Evolutionary conservation across 2,113 vertebrate genomes (phyloP), one percentile per base, ranked within the genome.

Genomic region (Otus sunia): DNA sequence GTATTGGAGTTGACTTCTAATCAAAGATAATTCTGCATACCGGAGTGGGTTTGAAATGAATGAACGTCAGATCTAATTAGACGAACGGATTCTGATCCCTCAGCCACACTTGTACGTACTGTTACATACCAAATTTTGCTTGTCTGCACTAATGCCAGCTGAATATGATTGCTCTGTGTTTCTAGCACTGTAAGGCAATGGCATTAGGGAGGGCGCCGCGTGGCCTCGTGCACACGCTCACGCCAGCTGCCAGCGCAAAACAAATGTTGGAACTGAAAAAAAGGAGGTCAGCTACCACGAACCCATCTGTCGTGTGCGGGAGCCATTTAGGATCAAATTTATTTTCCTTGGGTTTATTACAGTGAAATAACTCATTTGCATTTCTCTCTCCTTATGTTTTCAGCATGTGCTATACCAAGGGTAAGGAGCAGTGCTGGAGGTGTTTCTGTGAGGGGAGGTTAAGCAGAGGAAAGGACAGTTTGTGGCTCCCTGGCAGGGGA

Each of bases 1-100:
- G 90, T 87, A 95, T 82, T 94, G 77, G 77, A 94, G 66, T 29
- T 91, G 94, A 90, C 90, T 95, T 88, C 62, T 82, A 94, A 95
- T 95, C 96, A 96, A 87, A 90, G 66, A 90, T 58, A 69, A 80
- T 90, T 90, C 73, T 86, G 67, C 91, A 25, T 86, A 86, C 39
- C 1, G 3, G 62, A 8, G 7, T 76, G 50, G 23, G 49, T 82
- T 90, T 79, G 92, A 94, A 92, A 93, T 92, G 58, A 92, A 79
- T 43, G 89, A 82, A 73, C 10, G 13, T 89, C 92, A 85, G n/a
- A 58, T 91, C 77, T 72, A 45, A 96, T 97, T 87, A 92, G 45
- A 19, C 2, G 8, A 76, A 26, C 17, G 1, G 72, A 56, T 72
- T 89, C 83, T 94, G 62, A 93, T 91, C 86, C 63, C 62, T 82